Evolutionary conservation across 1,140 invertebrate genomes (phyloP).

Genomic region (Stratiolaelaps scimitus): DNA sequence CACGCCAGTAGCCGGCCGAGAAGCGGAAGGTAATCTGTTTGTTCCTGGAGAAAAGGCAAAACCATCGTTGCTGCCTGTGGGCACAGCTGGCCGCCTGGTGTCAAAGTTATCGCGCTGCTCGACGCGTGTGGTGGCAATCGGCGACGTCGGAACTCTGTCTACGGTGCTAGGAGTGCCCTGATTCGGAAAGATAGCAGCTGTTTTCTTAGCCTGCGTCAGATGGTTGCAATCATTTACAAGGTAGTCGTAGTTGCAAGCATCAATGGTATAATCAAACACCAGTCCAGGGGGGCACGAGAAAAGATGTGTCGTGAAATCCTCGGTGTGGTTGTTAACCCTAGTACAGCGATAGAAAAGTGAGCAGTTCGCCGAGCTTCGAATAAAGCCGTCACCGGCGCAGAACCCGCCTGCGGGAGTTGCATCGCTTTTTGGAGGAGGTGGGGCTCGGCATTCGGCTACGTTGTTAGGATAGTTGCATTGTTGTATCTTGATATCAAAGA

Average conservation of each 20-base stretch:
- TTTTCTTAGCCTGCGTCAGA: neutral
- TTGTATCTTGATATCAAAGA: constrained; percentile 12
- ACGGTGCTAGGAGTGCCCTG: too few species aligned
- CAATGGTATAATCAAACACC: constrained; percentile 7
- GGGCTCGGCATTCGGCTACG: neutral
- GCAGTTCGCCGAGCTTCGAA: constrained; percentile 18
- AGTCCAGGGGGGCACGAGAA: constrained; percentile 20
- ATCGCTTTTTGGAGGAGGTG: neutral
- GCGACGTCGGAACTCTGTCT: too few species aligned
- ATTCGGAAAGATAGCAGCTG: neutral
- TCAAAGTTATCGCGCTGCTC: too few species aligned
- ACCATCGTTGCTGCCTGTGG: too few species aligned
- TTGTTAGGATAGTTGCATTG: constrained; percentile 26
- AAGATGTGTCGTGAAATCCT: constrained; percentile 6
- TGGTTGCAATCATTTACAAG: constrained; percentile 20
- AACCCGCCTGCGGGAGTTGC: neutral
- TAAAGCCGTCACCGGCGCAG: constrained; percentile 19
- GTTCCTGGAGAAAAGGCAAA: too few species aligned
- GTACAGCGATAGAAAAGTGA: constrained; percentile 27
- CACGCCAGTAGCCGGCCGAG: too few species aligned
- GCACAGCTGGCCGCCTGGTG: too few species aligned
- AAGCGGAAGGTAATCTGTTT: too few species aligned
- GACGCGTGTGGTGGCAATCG: too few species aligned
- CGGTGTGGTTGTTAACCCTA: constrained; percentile 8
- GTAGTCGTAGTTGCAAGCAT: constrained; percentile 26